Conservation (phyloP, 2,797 vertebrate genomes). For the Peromyscus nudipes region DNA sequence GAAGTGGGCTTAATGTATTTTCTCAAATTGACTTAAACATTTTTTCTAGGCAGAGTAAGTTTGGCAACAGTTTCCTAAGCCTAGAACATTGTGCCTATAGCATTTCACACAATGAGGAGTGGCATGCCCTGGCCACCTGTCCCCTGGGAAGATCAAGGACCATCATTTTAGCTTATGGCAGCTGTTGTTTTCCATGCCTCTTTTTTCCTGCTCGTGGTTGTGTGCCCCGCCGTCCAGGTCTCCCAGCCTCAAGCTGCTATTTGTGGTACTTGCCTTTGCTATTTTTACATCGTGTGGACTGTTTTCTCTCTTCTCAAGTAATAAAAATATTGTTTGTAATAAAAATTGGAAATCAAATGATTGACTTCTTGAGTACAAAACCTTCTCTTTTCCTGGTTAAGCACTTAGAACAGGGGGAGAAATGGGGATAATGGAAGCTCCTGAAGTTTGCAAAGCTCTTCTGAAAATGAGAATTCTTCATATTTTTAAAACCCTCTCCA, state of each 20-base stretch:
- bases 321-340: conserved; percentile 64
- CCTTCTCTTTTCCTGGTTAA: conserved; percentile 59
- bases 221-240: conserved; percentile 67
- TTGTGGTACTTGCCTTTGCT: conserved; percentile 70
- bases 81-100: conserved; percentile 65
- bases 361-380: conserved; percentile 78
- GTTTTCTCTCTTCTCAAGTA: conserved; percentile 55
- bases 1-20: conserved; percentile 6
- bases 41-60: conserved; percentile 34
- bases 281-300: conserved; percentile 71
- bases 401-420: conserved; percentile 36
- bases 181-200: conserved; percentile 85
- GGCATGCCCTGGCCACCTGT: conserved; percentile 85
- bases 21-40: conserved; percentile 6
- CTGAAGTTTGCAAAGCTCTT: conserved; percentile 82
- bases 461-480: conserved; percentile 81
- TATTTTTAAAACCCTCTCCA: conserved; percentile 81
- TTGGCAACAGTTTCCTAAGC: conserved; percentile 76
- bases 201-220: conserved; percentile 59
- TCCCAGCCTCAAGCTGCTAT: conserved; percentile 68
- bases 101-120: conserved; percentile 30
- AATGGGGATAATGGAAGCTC: conserved; percentile 56
- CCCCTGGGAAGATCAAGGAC: conserved; percentile 83
- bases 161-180: conserved; percentile 80
- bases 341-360: conserved; percentile 71